Evolutionary conservation across 1,140 invertebrate genomes (phyloP), one percentile per base, ranked within the genome.

Genomic region (Euwallacea similis): DNA sequence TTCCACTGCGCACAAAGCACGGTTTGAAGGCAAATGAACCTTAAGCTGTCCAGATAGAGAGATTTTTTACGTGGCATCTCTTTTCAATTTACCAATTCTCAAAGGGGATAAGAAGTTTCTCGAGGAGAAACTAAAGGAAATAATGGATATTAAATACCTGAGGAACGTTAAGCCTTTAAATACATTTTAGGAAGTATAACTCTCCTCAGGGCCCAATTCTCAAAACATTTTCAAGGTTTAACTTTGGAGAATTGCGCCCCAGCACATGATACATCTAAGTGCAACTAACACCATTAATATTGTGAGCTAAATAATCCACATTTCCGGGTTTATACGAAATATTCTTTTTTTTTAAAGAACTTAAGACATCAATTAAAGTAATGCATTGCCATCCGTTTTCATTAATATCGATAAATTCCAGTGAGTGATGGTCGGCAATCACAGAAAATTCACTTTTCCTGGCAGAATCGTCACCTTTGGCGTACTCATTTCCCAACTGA

Each of bases 231-330:
- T 4, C 21, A 33, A 33, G 21, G 4, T 33, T 33, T 33, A 33
- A 33, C 21, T 33, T 33, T 33, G 21, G 21, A 33, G 4, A 33
- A 33, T 33, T 33, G 21, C n/a, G n/a, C 4, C 4, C 4, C 4
- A 33, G 21, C 4, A 33, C 21, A 33, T 33, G 4, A 33, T 33
- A 33, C 4, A 2, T 33, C 21, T 33, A 33, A 50, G 46, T 50
- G 60, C 66, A 68, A 50, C 56, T 61, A 15, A 68, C 43, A 21
- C 66, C 66, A 53, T 68, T 61, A 47, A 68, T 68, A 42, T 68
- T 68, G 15, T 43, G 33, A n/a, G 9, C 8, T n/a, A 15, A 41
- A 13, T 60, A 68, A 43, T 16, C 42, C 11, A 44, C 53, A 33
- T 42, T 50, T 33, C 9, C 8, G 43, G 66, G 66, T n/a, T 15